Conservation (phyloP, 2,113 vertebrate species). For the Pomatostomus ruficeps region DNA sequence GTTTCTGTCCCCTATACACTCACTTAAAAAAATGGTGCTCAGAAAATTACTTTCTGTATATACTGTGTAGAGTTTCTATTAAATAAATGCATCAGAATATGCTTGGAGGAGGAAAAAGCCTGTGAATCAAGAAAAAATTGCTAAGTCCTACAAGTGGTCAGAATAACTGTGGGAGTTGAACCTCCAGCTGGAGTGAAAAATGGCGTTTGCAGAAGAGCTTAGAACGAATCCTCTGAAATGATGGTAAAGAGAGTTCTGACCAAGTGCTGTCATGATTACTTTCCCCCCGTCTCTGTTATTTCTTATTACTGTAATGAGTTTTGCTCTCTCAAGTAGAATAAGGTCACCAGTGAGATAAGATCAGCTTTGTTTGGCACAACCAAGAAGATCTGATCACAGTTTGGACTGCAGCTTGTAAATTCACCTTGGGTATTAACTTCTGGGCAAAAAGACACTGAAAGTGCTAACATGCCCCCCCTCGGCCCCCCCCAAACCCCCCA, state of each 20-base stretch:
- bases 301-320: slow-evolving; percentile 67
- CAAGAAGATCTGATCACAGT: slow-evolving; percentile 57
- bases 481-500: no score
- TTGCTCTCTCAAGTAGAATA: slow-evolving; percentile 62
- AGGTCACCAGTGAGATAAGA: slow-evolving; percentile 72
- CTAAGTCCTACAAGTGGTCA: neutral
- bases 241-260: slow-evolving; percentile 58
- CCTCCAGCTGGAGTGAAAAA: slow-evolving; percentile 62
- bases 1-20: neutral
- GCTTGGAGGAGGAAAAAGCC: neutral
- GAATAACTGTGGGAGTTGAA: slow-evolving; percentile 40
- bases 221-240: slow-evolving; percentile 55
- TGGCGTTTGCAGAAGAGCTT: slow-evolving; percentile 21
- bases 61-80: neutral
- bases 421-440: slow-evolving; percentile 64
- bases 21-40: neutral
- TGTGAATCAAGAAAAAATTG: slow-evolving; percentile 37
- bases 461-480: slow-evolving; percentile 12
- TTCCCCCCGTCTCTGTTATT: slow-evolving; percentile 36
- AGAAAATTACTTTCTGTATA: neutral
- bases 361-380: slow-evolving; percentile 67
- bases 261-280: slow-evolving; percentile 15
- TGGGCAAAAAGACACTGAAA: slow-evolving; percentile 35
- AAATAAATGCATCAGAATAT: slow-evolving; percentile 16
- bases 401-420: slow-evolving; percentile 62